phyloP scores from a whole-genome alignment of 2,113 vertebrate species.

The Aleadryas rufinucha region DNA sequence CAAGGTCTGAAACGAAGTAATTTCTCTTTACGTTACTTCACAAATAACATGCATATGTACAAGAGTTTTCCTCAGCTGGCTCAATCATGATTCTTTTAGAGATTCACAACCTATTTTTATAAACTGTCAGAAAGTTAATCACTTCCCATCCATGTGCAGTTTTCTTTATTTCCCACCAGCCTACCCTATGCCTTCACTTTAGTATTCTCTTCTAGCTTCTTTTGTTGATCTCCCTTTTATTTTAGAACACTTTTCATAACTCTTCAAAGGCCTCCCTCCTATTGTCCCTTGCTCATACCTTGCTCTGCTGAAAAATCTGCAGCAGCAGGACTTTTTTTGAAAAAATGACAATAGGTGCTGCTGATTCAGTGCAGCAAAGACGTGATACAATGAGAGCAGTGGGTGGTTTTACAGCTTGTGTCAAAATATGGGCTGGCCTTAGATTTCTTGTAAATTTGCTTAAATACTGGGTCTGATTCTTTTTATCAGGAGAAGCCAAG shows the following conservation, averaged over 20 bases:
- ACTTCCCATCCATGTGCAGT: neutral
- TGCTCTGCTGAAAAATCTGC: neutral
- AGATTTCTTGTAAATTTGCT: neutral
- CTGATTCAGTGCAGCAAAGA: neutral
- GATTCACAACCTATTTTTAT: neutral
- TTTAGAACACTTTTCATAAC: slow-evolving; percentile 13
- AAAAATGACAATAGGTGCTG: neutral
- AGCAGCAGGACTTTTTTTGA: neutral
- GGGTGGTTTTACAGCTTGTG: neutral
- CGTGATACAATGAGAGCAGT: neutral
- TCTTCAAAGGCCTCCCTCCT: neutral
- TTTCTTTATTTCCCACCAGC: neutral
- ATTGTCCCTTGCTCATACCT: neutral
- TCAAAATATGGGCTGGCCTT: neutral
- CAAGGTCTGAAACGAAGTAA: fast-evolving
- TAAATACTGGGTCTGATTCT: neutral
- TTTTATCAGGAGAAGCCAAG: neutral
- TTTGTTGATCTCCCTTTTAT: neutral
- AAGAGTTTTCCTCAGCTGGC: neutral
- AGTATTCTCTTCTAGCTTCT: neutral
- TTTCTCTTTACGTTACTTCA: neutral
- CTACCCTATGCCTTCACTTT: neutral
- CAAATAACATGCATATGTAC: neutral
- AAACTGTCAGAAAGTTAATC: neutral
- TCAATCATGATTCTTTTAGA: neutral